These are phyloP conservation scores for Hyperoodon ampullatus DNA, from an alignment of 2,113 vertebrate species.

Conservation along the genomic window DNA sequence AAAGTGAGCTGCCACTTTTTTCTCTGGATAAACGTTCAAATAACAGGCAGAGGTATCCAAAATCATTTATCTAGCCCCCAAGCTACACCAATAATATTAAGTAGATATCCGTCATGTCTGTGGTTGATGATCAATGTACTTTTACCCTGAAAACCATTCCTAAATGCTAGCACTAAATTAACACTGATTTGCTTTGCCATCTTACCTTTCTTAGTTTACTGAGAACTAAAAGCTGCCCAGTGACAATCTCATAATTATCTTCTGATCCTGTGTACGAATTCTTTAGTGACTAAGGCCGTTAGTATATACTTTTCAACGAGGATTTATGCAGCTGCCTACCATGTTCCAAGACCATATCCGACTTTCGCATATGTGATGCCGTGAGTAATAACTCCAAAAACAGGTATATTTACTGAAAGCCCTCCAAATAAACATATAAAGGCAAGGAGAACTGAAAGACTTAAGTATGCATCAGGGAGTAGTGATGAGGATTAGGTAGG, in stretches of 20 bases:
- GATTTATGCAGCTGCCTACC: not conserved
- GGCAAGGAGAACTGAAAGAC: not conserved
- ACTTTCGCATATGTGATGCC: not conserved
- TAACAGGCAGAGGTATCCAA: not conserved
- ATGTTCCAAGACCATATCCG: not conserved
- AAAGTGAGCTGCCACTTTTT: not conserved
- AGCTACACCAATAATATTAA: constrained; percentile 1
- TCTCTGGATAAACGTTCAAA: not conserved
- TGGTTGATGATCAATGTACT: not conserved
- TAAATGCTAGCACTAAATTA: constrained; percentile 27
- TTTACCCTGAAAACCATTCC: not conserved
- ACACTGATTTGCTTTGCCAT: not conserved
- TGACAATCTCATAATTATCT: not conserved
- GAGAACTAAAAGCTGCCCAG: constrained; percentile 27
- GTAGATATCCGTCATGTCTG: not conserved
- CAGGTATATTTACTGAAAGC: not conserved
- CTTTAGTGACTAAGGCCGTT: not conserved
- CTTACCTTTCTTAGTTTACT: not conserved
- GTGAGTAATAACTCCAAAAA: not conserved
- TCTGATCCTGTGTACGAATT: not conserved
- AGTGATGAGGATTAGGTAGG: not conserved
- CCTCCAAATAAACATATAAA: not conserved
- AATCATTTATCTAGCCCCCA: not conserved
- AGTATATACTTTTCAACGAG: not conserved
- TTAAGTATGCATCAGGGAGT: not conserved